Percentiles rank a stretch among this genome's conserved stretches.
These are phyloP conservation scores for Silurus meridionalis DNA, from an alignment of 2,113 vertebrate species.

Conservation along the genomic window DNA sequence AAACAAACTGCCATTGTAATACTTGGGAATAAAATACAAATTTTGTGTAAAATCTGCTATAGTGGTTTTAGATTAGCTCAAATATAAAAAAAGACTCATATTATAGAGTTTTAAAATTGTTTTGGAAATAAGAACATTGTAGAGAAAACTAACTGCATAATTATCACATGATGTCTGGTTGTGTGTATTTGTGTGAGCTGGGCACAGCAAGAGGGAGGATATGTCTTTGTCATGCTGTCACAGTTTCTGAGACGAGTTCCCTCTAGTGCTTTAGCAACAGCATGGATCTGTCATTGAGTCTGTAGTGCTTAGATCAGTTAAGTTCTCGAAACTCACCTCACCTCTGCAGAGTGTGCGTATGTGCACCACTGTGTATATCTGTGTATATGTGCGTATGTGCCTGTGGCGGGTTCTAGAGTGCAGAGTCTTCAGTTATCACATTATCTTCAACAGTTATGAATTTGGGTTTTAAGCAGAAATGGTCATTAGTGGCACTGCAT, in stretches of 20 bases:
- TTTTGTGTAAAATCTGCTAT: not conserved
- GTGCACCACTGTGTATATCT: constrained; percentile 3
- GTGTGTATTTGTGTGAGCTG: constrained; percentile 58
- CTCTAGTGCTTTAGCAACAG: constrained; percentile 64
- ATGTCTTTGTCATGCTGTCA: constrained; percentile 74
- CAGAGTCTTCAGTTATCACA: not conserved
- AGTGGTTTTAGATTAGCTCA: not conserved
- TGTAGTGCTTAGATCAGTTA: constrained; percentile 66
- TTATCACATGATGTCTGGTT: constrained; percentile 47
- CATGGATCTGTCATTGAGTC: constrained; percentile 71
- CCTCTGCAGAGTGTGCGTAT: constrained; percentile 41
- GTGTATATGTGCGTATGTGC: not conserved
- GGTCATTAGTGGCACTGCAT: not conserved
- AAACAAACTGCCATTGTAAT: not conserved
- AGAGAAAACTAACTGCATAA: not conserved
- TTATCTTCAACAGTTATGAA: not conserved
- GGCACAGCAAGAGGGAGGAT: constrained; percentile 62
- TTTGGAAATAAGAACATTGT: too few species aligned
- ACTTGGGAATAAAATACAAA: not conserved
- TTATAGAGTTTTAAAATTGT: too few species aligned
- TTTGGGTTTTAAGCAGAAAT: not conserved
- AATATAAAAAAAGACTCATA: not conserved
- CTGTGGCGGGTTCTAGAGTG: not conserved
- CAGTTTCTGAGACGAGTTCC: constrained; percentile 60
- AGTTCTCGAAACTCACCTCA: constrained; percentile 52